Percentiles rank a stretch among this genome's conserved stretches.
Conservation (phyloP, 2,888 invertebrate species). For the Phortica okadai region DNA sequence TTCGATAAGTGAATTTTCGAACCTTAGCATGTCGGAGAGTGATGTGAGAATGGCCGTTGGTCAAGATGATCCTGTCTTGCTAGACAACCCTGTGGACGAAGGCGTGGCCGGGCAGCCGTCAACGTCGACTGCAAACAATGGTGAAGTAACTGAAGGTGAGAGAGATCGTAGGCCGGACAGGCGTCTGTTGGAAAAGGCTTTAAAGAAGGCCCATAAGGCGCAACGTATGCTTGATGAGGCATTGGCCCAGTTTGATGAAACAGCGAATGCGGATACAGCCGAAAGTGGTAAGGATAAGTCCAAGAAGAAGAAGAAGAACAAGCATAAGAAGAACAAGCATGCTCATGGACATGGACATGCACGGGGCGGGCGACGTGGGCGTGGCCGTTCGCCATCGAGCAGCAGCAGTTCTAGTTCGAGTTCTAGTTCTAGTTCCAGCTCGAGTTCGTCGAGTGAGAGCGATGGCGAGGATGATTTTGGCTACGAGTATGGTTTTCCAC, state of each 20-base stretch:
- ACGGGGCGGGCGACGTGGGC: constrained; percentile 23
- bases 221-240: constrained; percentile 52
- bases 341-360: not conserved
- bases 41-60: constrained; percentile 37
- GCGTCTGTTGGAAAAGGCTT: constrained; percentile 48
- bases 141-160: not conserved
- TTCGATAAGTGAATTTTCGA: not conserved
- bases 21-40: constrained; percentile 50
- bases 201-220: constrained; percentile 58
- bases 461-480: not conserved
- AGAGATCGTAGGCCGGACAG: constrained; percentile 17
- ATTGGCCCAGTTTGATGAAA: constrained; percentile 48
- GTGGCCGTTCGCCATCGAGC: constrained; percentile 48
- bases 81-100: not conserved
- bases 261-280: constrained; percentile 29
- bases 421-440: constrained; percentile 48
- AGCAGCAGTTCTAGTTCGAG: constrained; percentile 54
- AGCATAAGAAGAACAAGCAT: constrained; percentile 48
- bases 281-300: constrained; percentile 32
- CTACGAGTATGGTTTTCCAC: not conserved
- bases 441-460: constrained; percentile 42
- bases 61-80: constrained; percentile 41
- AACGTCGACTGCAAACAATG: constrained; percentile 12
- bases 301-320: constrained; percentile 41
- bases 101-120: constrained; percentile 40